Evolutionary conservation across 2,888 invertebrate species (phyloP).

Genomic region (Lucinisca nassula): DNA sequence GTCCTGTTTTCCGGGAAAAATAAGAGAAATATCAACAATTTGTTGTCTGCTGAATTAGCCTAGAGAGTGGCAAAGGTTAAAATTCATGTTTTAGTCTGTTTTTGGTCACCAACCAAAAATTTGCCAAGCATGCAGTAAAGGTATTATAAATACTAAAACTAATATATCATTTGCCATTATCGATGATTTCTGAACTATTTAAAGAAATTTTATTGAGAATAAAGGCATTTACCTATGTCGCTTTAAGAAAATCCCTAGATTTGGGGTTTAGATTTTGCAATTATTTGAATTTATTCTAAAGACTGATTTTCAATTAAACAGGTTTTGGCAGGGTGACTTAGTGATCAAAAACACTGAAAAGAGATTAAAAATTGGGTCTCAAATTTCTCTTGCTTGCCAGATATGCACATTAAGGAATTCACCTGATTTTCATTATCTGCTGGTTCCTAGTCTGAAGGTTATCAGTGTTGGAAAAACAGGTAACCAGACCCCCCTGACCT

Average conservation of each 20-base stretch:
- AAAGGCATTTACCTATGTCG: neutral
- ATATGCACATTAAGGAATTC: neutral
- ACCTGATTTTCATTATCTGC: too few relatives aligned
- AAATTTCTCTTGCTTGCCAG: neutral
- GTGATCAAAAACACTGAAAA: neutral
- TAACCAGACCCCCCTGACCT: too few relatives aligned
- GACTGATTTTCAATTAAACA: neutral
- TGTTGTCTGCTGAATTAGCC: too few relatives aligned
- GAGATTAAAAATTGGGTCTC: neutral
- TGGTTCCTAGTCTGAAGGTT: too few relatives aligned
- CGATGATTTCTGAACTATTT: conserved; percentile 2
- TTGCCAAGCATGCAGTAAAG: neutral
- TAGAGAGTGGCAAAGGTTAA: too few relatives aligned
- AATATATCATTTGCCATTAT: neutral
- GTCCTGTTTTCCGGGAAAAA: too few relatives aligned
- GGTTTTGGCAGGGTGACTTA: neutral
- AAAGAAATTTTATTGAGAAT: conserved; percentile 4
- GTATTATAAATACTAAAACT: neutral
- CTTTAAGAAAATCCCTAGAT: conserved; percentile 7
- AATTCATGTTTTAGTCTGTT: neutral
- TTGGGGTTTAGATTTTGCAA: conserved; percentile 8
- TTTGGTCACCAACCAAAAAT: conserved; percentile 6
- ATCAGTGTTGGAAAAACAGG: too few relatives aligned
- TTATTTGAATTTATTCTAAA: neutral
- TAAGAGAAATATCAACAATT: too few relatives aligned